Evolutionary conservation across 2,113 vertebrate species (phyloP).

Genomic region (Xenopus laevis): DNA sequence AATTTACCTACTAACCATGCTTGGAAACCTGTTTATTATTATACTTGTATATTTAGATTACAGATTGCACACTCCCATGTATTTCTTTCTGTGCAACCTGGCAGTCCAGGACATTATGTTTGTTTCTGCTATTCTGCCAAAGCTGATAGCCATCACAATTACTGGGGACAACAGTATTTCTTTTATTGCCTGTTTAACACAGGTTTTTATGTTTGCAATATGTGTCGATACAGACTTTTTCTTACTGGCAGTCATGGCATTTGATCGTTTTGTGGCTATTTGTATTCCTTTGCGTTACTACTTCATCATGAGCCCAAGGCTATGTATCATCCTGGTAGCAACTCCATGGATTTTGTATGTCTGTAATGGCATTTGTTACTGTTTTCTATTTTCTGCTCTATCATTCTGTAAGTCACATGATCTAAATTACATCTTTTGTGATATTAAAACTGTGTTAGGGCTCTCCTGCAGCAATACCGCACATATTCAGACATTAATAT

Average conservation of each 20-base stretch:
- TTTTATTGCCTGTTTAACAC: conserved; percentile 25
- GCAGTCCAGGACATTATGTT: conserved; percentile 29
- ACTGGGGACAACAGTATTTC: conserved; percentile 3
- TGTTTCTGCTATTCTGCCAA: conserved; percentile 36
- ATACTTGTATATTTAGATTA: neutral
- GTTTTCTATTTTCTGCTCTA: conserved; percentile 30
- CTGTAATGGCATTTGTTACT: conserved; percentile 19
- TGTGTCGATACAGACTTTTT: conserved; percentile 19
- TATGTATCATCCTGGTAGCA: conserved; percentile 3
- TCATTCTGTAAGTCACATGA: conserved; percentile 33
- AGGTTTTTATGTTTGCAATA: conserved; percentile 34
- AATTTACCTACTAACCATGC: conserved; percentile 15
- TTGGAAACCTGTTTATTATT: conserved; percentile 19
- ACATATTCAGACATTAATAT: neutral
- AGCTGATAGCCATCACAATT: conserved; percentile 29
- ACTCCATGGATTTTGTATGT: conserved; percentile 28
- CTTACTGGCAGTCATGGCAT: conserved; percentile 37
- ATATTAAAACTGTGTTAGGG: conserved; percentile 22
- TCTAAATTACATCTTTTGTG: conserved; percentile 45
- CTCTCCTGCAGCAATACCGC: conserved; percentile 39
- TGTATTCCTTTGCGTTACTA: conserved; percentile 39
- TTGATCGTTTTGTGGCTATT: conserved; percentile 34
- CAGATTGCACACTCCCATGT: conserved; percentile 22
- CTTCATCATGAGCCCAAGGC: conserved; percentile 22
- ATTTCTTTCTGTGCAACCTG: conserved; percentile 24